Evolutionary conservation across 2,113 vertebrate genomes (phyloP), one percentile per base, ranked within the genome.

Genomic region (Megalops atlanticus): DNA sequence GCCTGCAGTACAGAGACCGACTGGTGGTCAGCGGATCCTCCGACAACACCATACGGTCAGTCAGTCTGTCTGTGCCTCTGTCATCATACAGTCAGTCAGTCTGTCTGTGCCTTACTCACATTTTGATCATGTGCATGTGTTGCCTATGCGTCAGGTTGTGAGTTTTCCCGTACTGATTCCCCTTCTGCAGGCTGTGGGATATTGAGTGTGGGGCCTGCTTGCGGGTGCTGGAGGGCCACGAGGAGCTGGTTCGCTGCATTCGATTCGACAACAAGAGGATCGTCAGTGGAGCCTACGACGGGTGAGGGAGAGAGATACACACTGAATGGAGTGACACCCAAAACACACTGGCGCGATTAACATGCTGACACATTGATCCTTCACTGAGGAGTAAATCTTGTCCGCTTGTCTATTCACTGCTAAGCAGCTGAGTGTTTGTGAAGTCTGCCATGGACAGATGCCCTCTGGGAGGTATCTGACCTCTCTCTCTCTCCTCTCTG

Each of bases 261-360:
- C 95, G 98, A 83, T 99, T 99, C 24, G 98, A 99, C 93, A 99
- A 99, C 92, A 99, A 99, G 92, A 96, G 98, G 90, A 99, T 99
- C 84, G 98, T 99, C 88, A 99, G 98, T n/a, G 98, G 98, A 64
- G 98, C 98, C 87, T 99, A 99, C 0, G 98, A 99, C n/a, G 98
- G 98, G 98, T 98, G 90, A 35, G 95, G 91, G 21, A 79, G n/a
- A n/a, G n/a, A n/a, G n/a, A n/a, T n/a, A 45, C 43, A 45, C 43
- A 45, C 43, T 45, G 43, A 45, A 1, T 10, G 43, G 7, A 45
- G 7, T 45, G 43, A 45, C 7, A 45, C 43, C 6, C 43, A 10
- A 14, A 45, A 14, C 14, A 12, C 43, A 6, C 5, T 45, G 43
- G 4, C 43, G n/a, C n/a, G n/a, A n/a, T n/a, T n/a, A n/a, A n/a